Conservation (phyloP, 2,113 vertebrate genomes). For the Sigmodon hispidus region DNA sequence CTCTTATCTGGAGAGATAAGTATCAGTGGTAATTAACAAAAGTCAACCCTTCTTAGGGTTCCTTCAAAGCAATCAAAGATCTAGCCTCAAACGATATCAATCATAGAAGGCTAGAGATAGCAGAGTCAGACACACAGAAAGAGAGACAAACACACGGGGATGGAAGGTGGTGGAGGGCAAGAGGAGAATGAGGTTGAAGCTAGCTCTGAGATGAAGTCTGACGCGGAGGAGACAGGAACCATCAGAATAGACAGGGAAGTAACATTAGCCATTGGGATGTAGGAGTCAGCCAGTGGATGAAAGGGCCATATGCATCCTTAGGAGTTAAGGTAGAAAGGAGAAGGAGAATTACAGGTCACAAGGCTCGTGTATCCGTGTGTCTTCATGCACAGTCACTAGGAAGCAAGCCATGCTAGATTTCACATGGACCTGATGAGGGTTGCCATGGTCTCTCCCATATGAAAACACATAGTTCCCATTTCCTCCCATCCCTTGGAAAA, state of each 20-base stretch:
- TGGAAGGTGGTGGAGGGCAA: background rate
- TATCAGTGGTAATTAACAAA: background rate
- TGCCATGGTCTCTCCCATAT: background rate
- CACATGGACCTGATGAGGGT: background rate
- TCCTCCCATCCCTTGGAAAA: background rate
- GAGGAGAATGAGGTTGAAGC: background rate
- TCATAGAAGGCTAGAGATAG: background rate
- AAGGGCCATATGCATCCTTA: background rate
- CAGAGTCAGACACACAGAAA: background rate
- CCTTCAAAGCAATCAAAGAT: background rate
- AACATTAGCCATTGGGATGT: fast-evolving
- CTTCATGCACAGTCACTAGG: background rate
- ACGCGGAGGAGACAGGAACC: background rate
- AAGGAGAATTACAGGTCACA: background rate
- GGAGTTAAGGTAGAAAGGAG: background rate
- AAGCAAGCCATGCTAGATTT: background rate
- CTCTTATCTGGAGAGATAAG: background rate
- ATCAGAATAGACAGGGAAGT: background rate
- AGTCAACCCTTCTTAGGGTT: background rate
- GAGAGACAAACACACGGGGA: background rate
- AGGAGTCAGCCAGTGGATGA: background rate
- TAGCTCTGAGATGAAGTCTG: background rate
- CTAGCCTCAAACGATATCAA: background rate
- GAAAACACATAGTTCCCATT: background rate
- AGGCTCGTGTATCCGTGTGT: background rate